Evolutionary conservation across 2,888 invertebrate genomes (phyloP).

Genomic region (Philereme vetulata): DNA sequence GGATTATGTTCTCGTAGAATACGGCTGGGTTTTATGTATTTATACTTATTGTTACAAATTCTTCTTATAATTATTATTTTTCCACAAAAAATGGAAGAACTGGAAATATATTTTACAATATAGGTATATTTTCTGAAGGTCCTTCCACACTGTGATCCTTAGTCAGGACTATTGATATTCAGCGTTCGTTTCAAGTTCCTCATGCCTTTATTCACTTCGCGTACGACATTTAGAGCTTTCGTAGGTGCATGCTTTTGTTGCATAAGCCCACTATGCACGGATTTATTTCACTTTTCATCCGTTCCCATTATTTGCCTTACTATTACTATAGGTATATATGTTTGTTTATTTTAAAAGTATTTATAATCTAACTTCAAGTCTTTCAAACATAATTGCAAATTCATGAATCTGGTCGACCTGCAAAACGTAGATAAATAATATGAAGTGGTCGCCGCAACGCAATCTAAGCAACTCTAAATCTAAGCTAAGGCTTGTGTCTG

Average conservation of each 20-base stretch:
- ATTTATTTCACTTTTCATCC: neutral
- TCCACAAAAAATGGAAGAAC: no score
- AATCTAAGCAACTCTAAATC: conserved; percentile 39
- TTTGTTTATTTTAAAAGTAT: neutral
- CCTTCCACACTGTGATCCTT: neutral
- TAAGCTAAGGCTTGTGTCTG: conserved; percentile 42
- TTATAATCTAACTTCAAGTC: no score
- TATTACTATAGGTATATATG: neutral
- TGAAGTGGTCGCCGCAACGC: neutral
- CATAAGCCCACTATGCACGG: neutral
- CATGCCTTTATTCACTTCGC: conserved; percentile 1
- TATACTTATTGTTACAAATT: no score
- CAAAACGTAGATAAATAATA: neutral
- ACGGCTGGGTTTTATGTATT: no score
- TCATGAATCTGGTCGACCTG: neutral
- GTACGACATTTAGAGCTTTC: conserved; percentile 9
- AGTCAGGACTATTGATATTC: conserved; percentile 1
- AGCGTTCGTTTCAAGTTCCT: conserved; percentile 2
- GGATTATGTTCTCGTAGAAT: no score
- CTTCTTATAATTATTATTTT: no score
- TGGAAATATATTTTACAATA: no score
- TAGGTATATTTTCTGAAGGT: no score
- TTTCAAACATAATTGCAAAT: neutral
- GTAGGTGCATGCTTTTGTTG: neutral
- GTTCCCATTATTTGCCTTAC: neutral